Evolutionary conservation across 2,113 vertebrate genomes (phyloP), one percentile per base, ranked within the genome.

Genomic region (Pipra filicauda): DNA sequence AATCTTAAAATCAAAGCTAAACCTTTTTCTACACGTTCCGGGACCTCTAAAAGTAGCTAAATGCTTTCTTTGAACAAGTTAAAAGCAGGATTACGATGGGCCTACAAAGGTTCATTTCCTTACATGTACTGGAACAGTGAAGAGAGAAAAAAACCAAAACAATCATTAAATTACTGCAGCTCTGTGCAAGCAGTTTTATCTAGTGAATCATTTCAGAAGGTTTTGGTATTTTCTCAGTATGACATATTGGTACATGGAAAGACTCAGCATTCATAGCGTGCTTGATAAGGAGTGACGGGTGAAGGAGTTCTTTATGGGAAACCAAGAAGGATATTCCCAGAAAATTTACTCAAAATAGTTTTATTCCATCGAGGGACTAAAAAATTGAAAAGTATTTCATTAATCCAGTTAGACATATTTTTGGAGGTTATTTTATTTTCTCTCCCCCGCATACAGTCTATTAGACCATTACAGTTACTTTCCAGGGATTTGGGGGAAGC

Each of bases 301-400:
- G 52, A 78, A 69, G 23, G n/a, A 80, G 12, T 73, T 44, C 20
- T 49, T 31, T 46, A 72, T 88, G 83, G 57, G 93, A 93, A 92
- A 74, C 76, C 2, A 7, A 77, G 46, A 89, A 52, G 57, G 43
- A 52, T n/a, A 12, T 91, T 96, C 76, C 78, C 57, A 92, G 91
- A 90, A 96, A 94, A 79, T 84, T 66, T 77, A 55, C 59, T 80
- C 59, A 48, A 71, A 90, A 92, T 88, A 67, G 35, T 84, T 96
- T 57, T 59, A 61, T 84, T 93, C 61, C 65, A 39, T 4, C 0
- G 0, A 90, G 90, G 27, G 76, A 67, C 55, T 90, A 70, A 88
- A n/a, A 94, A 91, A 66, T 48, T 58, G 18, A 41, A 48, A 89
- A 83, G 27, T 43, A 93, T 86, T 94, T 88, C 5, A 33, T 93